phyloP scores from a whole-genome alignment of 2,113 vertebrate species.

The Gavia stellata region DNA sequence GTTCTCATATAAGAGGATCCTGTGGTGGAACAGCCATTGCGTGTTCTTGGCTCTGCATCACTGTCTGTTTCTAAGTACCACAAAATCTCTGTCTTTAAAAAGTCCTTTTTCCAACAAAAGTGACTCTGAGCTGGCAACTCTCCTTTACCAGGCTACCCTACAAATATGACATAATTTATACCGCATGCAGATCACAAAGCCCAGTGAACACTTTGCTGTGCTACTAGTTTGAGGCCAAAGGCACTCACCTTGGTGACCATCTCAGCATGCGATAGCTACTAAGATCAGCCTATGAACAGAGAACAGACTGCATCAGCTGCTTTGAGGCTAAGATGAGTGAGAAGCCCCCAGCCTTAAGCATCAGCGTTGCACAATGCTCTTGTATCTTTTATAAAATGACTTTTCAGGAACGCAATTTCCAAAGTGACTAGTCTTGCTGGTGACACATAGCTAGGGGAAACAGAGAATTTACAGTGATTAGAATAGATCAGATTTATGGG shows the following conservation, averaged over 20 bases:
- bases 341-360: neutral
- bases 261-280: neutral
- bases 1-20: neutral
- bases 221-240: neutral
- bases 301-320: neutral
- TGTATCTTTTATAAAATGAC: neutral
- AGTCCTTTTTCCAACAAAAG: neutral
- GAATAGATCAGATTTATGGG: neutral
- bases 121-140: neutral
- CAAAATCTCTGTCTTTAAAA: neutral
- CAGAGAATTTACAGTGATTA: neutral
- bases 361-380: neutral
- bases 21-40: neutral
- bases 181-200: neutral
- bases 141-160: neutral
- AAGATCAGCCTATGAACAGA: neutral
- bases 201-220: neutral
- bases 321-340: neutral
- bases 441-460: neutral
- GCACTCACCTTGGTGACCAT: neutral
- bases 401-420: neutral
- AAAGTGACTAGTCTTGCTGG: neutral
- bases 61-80: neutral
- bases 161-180: rapidly evolving
- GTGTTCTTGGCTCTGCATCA: neutral